Base-by-base conservation (phyloP, 2,113 vertebrate species). In the Hepsetus odoe region DNA sequence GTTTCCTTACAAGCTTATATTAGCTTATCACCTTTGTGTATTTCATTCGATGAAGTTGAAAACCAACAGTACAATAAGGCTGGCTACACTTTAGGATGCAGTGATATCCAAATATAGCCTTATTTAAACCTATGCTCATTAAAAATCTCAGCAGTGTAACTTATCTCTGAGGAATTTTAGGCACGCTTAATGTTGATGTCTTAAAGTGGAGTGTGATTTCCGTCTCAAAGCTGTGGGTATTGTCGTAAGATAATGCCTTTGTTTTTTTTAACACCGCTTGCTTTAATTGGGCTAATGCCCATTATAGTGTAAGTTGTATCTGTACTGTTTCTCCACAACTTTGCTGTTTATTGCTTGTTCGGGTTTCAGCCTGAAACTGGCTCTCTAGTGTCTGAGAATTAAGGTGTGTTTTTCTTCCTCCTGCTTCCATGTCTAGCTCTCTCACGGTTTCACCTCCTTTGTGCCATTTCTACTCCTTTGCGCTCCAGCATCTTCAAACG, bases 361-460 rank as follows among this genome's bases (percentile, higher is more conserved):
- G 59, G 32, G 33, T n/a, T 20, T 28, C 55, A 11, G 14, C 44
- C 44, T 46, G 44, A 46, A 46, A 46, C 14, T 0, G 2, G 32
- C 18, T 1, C 16, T 33, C 5, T 20, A 16, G 30, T 33, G 0
- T 62, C 16, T 65, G 18, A 22, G 61, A 35, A 35, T n/a, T 8
- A 65, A 65, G 32, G 33, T 11, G 18, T 1, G 10, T 24, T 76
- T 66, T 62, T 13, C n/a, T 22, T 24, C 46, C 20, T 38, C n/a
- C 65, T 5, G 51, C 35, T 55, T n/a, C 14, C 62, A 53, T 7
- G 3, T 13, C n/a, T 0, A 38, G 12, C 40, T 76, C 14, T 69
- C 82, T 82, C 86, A 14, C 30, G 51, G 24, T 38, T 69, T 53
- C 72, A 10, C 30, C 35, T 26, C 56, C 58, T 67, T 55, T 42